phyloP scores from a whole-genome alignment of 2,113 vertebrate species.

The Vulpes ferrilata region DNA sequence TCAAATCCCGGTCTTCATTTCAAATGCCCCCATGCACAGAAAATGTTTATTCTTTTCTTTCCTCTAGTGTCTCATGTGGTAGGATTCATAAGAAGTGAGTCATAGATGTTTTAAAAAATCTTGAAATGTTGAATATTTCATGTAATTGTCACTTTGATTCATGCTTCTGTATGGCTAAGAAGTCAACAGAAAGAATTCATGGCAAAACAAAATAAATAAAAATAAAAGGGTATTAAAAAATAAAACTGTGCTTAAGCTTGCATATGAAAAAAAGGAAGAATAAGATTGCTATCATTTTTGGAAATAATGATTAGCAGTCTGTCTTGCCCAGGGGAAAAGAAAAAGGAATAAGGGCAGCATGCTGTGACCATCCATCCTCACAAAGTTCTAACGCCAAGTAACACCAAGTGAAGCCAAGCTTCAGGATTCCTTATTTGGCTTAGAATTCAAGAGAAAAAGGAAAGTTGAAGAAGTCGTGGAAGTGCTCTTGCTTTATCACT shows the following conservation, averaged over 20 bases:
- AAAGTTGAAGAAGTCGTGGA: background rate
- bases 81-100: background rate
- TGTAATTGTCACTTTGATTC: background rate
- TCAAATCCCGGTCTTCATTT: background rate
- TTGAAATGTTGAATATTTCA: conserved; percentile 7
- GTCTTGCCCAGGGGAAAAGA: background rate
- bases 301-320: background rate
- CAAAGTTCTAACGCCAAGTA: background rate
- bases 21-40: background rate
- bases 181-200: background rate
- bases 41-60: background rate
- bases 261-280: background rate
- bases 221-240: background rate
- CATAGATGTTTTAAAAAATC: background rate
- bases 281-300: background rate
- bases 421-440: background rate
- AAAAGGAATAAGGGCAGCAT: background rate
- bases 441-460: background rate
- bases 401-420: background rate
- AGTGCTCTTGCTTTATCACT: background rate
- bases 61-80: background rate
- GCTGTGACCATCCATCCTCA: background rate
- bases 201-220: conserved; percentile 7
- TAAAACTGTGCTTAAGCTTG: background rate
- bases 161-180: background rate